Evolutionary conservation across 1,140 invertebrate genomes (phyloP).

Genomic region (Ceratina calcarata): DNA sequence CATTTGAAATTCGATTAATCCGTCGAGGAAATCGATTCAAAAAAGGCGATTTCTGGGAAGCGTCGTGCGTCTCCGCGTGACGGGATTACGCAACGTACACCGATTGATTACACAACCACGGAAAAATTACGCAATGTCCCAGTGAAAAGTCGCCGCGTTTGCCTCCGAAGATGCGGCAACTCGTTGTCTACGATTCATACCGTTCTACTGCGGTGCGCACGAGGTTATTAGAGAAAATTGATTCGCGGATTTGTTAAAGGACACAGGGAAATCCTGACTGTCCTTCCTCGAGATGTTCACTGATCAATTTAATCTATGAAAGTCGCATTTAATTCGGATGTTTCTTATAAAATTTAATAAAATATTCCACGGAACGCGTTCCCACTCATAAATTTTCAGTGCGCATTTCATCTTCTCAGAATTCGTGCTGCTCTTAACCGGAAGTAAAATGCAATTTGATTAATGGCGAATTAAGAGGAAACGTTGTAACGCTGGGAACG

Average conservation of each 20-base stretch:
- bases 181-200: not conserved
- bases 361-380: constrained; percentile 8
- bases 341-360: not conserved
- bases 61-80: constrained; percentile 13
- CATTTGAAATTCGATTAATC: not conserved
- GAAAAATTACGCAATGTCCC: constrained; percentile 55
- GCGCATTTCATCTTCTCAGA: not conserved
- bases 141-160: constrained; percentile 56
- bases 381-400: too few species aligned
- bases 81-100: not conserved
- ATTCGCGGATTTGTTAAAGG: constrained; percentile 16
- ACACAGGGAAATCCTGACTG: constrained; percentile 9
- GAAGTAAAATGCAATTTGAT: not conserved
- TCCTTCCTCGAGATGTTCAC: too few species aligned
- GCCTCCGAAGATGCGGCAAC: constrained; percentile 24
- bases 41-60: not conserved
- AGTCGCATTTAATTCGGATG: not conserved
- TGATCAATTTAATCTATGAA: too few species aligned
- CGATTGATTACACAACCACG: constrained; percentile 31
- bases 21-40: too few species aligned
- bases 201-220: not conserved
- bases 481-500: not conserved
- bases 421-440: not conserved
- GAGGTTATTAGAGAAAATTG: constrained; percentile 22
- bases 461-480: not conserved